Evolutionary conservation across 2,888 invertebrate genomes (phyloP).

Genomic region (Stegana nigrithorax): DNA sequence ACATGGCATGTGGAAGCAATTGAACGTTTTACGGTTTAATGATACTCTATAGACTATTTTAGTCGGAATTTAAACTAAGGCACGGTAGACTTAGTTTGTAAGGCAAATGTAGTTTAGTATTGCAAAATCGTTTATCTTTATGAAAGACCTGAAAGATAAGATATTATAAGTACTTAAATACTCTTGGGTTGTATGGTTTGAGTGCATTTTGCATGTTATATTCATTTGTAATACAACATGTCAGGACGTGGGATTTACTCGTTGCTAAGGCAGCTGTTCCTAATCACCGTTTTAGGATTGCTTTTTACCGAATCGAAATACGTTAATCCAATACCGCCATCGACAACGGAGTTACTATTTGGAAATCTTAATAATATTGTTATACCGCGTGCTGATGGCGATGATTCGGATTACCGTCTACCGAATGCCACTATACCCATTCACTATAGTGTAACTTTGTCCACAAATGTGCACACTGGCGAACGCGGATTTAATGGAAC

Average conservation of each 20-base stretch:
- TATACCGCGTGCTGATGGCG: constrained; percentile 34
- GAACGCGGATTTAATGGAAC: constrained; percentile 44
- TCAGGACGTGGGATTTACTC: too few relatives aligned
- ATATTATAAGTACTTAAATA: constrained; percentile 40
- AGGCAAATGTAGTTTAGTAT: neutral
- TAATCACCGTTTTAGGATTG: too few relatives aligned
- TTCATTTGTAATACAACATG: constrained; percentile 36
- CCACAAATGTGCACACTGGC: constrained; percentile 54
- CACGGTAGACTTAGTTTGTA: neutral
- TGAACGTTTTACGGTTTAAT: constrained; percentile 1
- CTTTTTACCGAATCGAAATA: constrained; percentile 33
- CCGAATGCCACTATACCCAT: constrained; percentile 71
- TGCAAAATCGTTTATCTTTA: constrained; percentile 36
- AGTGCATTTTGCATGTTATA: constrained; percentile 16
- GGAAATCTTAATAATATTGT: neutral
- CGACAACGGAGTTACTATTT: constrained; percentile 3
- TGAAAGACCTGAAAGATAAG: constrained; percentile 28
- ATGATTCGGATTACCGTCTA: constrained; percentile 67
- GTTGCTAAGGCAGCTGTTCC: too few relatives aligned
- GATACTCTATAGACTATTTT: neutral
- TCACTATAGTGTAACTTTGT: constrained; percentile 69
- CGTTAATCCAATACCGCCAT: constrained; percentile 10
- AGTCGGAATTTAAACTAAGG: neutral
- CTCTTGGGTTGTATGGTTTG: neutral
- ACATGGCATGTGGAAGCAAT: neutral